These are phyloP conservation scores for Menura novaehollandiae DNA, from an alignment of 2,113 vertebrate genomes.

Conservation along the genomic window DNA sequence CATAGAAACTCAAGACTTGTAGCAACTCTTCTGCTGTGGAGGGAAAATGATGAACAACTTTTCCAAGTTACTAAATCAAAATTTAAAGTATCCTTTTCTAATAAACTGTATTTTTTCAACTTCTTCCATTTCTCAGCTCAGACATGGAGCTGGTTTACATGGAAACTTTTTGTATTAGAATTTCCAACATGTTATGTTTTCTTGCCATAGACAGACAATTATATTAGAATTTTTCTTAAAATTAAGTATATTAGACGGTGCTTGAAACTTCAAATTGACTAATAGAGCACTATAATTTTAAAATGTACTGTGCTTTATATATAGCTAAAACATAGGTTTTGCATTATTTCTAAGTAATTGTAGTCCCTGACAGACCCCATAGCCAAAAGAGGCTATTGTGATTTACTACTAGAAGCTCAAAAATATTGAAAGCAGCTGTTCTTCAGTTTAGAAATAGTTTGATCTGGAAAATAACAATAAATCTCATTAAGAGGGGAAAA, in stretches of 20 bases:
- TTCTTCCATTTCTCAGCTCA: neutral
- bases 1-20: neutral
- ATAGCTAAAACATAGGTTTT: neutral
- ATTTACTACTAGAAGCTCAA: neutral
- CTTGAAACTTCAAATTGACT: neutral
- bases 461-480: neutral
- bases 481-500: neutral
- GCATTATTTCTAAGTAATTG: neutral
- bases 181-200: neutral
- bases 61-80: neutral
- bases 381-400: neutral
- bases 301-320: neutral
- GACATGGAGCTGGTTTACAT: neutral
- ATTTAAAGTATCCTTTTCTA: neutral
- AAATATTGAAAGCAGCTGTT: slow-evolving; percentile 1
- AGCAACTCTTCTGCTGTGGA: neutral
- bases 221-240: neutral
- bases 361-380: neutral
- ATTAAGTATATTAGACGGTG: neutral
- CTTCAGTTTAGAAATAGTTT: neutral
- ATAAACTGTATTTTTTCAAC: neutral
- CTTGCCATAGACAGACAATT: neutral
- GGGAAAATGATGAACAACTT: neutral
- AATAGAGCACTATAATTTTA: neutral
- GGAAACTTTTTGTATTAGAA: neutral